Conservation (phyloP, 2,888 invertebrate genomes). For the Ochlodes sylvanus region DNA sequence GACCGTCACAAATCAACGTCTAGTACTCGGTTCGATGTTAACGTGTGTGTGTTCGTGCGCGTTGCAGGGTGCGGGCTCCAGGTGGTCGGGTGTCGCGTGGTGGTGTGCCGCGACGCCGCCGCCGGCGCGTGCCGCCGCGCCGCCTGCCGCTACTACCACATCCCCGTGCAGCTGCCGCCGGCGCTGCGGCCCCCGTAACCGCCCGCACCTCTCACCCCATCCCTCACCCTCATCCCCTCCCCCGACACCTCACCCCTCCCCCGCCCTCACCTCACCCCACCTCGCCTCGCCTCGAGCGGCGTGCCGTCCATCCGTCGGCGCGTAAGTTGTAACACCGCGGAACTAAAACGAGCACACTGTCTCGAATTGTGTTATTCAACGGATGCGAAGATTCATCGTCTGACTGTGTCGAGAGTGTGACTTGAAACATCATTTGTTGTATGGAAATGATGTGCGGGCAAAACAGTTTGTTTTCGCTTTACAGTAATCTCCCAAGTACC, state of each 20-base stretch:
- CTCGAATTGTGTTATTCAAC: no score
- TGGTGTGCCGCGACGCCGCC: constrained; percentile 97
- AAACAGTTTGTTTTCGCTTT: background rate
- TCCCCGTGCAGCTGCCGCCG: constrained; percentile 95
- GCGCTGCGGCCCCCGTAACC: constrained; percentile 85
- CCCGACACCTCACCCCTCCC: constrained; percentile 15
- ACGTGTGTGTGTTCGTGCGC: constrained; percentile 28
- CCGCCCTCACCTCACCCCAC: background rate
- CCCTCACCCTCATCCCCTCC: constrained; percentile 41
- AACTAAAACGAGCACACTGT: no score
- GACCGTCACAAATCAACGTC: constrained; percentile 1
- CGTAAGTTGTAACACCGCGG: no score
- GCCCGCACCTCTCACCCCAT: constrained; percentile 43
- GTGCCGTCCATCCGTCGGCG: no score
- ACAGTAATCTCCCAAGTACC: background rate
- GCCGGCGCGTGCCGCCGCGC: constrained; percentile 97
- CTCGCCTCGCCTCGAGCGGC: constrained; percentile 5
- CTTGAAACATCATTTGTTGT: background rate
- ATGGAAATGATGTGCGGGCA: background rate
- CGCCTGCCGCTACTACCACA: constrained; percentile 99
- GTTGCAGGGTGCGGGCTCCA: constrained; percentile 96
- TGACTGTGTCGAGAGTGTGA: no score
- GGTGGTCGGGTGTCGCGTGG: constrained; percentile 97
- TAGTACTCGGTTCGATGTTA: background rate
- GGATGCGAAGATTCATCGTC: no score